Conservation (phyloP, 2,113 vertebrate genomes). For the Malurus cyaneus region DNA sequence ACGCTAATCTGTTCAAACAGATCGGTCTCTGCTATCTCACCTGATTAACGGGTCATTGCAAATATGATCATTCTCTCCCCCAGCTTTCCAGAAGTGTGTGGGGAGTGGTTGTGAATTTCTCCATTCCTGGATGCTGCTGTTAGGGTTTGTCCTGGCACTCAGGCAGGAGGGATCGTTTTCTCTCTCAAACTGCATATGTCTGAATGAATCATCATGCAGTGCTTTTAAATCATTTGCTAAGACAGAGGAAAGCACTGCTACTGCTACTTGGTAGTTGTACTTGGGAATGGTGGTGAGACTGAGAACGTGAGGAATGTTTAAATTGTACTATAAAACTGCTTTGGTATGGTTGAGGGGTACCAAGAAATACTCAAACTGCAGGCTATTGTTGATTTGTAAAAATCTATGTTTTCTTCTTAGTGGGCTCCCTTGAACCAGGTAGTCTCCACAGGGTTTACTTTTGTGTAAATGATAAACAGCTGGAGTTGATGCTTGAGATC, state of each 20-base stretch:
- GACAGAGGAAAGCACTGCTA: background rate
- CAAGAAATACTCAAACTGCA: background rate
- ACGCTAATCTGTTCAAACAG: background rate
- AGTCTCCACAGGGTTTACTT: background rate
- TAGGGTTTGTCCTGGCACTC: conserved; percentile 15
- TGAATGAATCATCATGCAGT: conserved; percentile 24
- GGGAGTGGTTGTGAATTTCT: background rate
- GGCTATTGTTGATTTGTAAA: background rate
- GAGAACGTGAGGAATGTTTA: background rate
- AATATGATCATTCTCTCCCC: background rate
- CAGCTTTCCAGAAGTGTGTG: background rate
- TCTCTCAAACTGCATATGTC: background rate
- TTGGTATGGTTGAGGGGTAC: background rate
- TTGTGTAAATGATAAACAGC: background rate
- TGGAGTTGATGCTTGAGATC: background rate
- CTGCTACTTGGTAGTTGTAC: background rate
- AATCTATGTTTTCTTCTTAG: background rate
- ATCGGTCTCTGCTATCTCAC: background rate
- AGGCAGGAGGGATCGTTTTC: background rate
- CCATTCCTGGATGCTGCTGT: background rate
- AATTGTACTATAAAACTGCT: background rate
- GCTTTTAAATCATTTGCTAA: background rate
- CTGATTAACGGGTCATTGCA: background rate
- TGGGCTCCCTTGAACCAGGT: background rate
- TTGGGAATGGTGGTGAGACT: background rate